phyloP scores from a whole-genome alignment of 2,113 vertebrate genomes.

The Eublepharis macularius region DNA sequence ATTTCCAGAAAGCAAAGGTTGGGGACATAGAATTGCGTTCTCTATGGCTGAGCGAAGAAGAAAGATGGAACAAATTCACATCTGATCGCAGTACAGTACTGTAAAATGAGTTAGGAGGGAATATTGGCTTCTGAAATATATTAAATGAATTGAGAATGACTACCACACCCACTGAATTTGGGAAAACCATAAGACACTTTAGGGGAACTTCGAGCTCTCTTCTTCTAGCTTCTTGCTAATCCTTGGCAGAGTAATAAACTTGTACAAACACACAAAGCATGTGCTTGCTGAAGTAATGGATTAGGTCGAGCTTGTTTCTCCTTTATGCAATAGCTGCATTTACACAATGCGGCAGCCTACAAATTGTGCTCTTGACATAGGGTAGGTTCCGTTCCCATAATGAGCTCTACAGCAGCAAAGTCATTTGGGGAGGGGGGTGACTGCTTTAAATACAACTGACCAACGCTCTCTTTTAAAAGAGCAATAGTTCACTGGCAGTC shows the following conservation, averaged over 20 bases:
- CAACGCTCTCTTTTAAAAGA: neutral
- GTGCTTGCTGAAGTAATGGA: conserved; percentile 59
- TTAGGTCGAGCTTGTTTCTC: conserved; percentile 55
- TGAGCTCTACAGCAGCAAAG: conserved; percentile 24
- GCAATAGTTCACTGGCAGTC: neutral
- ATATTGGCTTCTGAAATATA: neutral
- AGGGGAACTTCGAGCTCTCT: conserved; percentile 27
- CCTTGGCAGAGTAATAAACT: conserved; percentile 42
- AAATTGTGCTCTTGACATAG: conserved; percentile 42
- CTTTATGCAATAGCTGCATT: conserved; percentile 52
- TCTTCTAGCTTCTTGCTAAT: conserved; percentile 42
- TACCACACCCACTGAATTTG: neutral
- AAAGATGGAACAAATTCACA: conserved; percentile 34
- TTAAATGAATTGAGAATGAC: neutral
- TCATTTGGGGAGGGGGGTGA: rapidly evolving
- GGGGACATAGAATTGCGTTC: conserved; percentile 51
- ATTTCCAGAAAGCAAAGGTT: conserved; percentile 74
- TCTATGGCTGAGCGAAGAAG: conserved; percentile 39
- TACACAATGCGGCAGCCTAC: neutral
- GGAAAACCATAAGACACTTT: conserved; percentile 9
- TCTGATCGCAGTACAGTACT: neutral
- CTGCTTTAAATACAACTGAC: rapidly evolving
- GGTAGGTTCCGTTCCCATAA: conserved; percentile 30
- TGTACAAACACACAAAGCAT: conserved; percentile 59
- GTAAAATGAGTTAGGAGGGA: neutral